These are phyloP conservation scores for Dryococelus australis DNA, from an alignment of 2,888 invertebrate genomes.

Conservation along the genomic window DNA sequence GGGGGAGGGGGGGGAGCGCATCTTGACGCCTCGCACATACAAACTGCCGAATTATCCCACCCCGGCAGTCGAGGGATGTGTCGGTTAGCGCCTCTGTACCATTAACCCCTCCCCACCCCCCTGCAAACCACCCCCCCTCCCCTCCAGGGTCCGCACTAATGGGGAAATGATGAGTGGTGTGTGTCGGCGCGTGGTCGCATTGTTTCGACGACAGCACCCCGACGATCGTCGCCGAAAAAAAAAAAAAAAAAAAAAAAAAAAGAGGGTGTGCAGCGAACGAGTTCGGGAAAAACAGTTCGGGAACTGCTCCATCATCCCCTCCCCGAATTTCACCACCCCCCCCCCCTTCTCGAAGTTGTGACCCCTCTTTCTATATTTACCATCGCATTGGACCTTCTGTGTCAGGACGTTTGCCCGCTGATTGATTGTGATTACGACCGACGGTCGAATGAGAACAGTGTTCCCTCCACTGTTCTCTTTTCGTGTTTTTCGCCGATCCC, in stretches of 20 bases:
- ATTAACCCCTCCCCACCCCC: no score
- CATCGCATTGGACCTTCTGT: no score
- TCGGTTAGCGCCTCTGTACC: not conserved
- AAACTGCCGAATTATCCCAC: conserved; percentile 7
- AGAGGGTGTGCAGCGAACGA: not conserved
- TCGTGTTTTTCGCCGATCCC: no score
- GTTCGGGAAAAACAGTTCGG: not conserved
- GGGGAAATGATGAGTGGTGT: not conserved
- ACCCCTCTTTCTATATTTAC: no score
- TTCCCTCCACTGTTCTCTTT: no score
- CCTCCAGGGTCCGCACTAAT: not conserved
- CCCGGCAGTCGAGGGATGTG: not conserved
- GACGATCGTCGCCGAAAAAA: not conserved
- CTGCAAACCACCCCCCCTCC: not conserved
- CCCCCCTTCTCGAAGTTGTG: no score
- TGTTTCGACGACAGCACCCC: not conserved
- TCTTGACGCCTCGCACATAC: not conserved
- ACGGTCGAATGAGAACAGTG: no score
- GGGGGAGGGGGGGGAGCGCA: not conserved
- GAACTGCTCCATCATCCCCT: not conserved
- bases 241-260: not conserved
- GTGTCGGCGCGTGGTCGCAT: not conserved
- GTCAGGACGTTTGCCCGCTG: no score
- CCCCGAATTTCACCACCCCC: no score
- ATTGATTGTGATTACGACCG: no score